Conservation (phyloP, 2,888 invertebrate genomes). For the Cheiracanthium punctorium region DNA sequence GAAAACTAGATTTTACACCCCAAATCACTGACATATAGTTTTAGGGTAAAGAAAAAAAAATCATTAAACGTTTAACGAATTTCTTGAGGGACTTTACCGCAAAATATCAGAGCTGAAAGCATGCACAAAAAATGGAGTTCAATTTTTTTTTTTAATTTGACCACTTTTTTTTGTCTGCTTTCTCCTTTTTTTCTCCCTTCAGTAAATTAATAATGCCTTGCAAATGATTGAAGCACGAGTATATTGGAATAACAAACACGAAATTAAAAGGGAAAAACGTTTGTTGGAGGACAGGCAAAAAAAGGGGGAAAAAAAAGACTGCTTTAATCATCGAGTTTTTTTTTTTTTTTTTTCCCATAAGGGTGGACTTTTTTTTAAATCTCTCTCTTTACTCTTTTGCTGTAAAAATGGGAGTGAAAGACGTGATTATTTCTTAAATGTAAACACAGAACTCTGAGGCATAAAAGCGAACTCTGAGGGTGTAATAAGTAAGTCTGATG, state of each 20-base stretch:
- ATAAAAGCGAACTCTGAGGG: too few relatives aligned
- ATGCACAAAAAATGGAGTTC: neutral
- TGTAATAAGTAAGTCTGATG: too few relatives aligned
- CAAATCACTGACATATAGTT: neutral
- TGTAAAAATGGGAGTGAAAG: neutral
- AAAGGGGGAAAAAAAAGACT: constrained; percentile 27
- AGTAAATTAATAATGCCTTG: constrained; percentile 59
- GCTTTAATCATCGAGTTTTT: constrained; percentile 60
- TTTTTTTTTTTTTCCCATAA: constrained; percentile 15
- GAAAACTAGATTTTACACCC: neutral
- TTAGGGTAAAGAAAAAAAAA: constrained; percentile 29
- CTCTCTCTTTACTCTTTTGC: neutral
- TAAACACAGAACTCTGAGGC: too few relatives aligned
- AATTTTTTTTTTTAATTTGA: neutral
- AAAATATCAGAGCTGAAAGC: constrained; percentile 14
- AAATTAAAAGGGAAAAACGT: constrained; percentile 64
- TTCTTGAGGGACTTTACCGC: constrained; percentile 51
- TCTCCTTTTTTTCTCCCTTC: constrained; percentile 40
- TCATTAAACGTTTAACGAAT: constrained; percentile 55
- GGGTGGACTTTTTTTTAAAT: constrained; percentile 9
- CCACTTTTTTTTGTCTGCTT: neutral
- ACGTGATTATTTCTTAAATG: too few relatives aligned
- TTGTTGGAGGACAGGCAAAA: constrained; percentile 4
- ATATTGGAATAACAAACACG: constrained; percentile 65
- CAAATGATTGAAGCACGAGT: constrained; percentile 20